A percentile compares a stretch with the other conserved stretches of the same genome.
Conservation (phyloP, 2,797 vertebrate species). For the Anabacerthia variegaticeps region DNA sequence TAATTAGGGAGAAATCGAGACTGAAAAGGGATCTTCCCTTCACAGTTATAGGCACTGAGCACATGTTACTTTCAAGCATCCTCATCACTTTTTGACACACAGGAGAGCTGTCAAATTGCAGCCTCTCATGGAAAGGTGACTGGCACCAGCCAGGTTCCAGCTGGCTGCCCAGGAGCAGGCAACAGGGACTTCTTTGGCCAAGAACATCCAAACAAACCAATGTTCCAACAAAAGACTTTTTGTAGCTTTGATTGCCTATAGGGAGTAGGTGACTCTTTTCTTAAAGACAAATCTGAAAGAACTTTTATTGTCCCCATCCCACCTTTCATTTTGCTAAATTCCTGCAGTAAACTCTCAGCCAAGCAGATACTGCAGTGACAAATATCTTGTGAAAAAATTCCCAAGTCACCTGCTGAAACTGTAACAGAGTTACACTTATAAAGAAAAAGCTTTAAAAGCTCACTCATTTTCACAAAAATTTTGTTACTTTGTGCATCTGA, state of each 20-base stretch:
- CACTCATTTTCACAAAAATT: neutral
- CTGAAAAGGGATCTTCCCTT: neutral
- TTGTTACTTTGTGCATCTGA: neutral
- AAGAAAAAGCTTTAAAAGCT: neutral
- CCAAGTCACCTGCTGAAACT: neutral
- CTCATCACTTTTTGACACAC: neutral
- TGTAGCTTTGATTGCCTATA: neutral
- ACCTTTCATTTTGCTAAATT: neutral
- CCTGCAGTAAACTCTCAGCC: neutral
- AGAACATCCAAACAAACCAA: neutral
- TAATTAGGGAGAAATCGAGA: fast-evolving
- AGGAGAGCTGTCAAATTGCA: neutral
- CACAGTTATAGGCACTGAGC: neutral
- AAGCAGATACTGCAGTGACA: neutral
- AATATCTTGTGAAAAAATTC: neutral
- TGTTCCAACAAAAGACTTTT: neutral
- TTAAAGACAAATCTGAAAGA: neutral
- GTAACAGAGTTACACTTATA: neutral
- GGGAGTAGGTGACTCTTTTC: neutral
- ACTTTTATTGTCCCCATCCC: neutral
- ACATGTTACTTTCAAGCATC: neutral
- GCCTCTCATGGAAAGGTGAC: neutral
- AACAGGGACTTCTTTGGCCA: neutral
- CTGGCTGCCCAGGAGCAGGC: neutral
- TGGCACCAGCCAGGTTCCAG: neutral